Base-by-base conservation (phyloP, 1,140 invertebrate genomes). In the Drosophila lacertosa region DNA sequence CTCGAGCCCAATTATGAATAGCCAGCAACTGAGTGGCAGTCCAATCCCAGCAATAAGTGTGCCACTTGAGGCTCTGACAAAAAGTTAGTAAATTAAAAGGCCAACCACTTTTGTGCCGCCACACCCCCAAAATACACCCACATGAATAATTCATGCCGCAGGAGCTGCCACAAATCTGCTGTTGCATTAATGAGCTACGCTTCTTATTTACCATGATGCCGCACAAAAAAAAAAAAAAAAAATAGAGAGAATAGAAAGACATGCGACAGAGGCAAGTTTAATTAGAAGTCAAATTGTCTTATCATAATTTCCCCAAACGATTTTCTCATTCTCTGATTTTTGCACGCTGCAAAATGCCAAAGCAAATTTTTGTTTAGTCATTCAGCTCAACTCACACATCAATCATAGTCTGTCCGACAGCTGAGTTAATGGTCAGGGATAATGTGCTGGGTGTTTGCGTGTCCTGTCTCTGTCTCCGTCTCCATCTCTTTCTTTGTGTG, bases 201-300 rank as follows among this genome's bases (percentile, higher is more conserved):
- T 86, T 81, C 81, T 86, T 86, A 86, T 86, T 86, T 86, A 88
- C 73, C 77, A 86, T 86, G 81, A 86, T 86, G 65, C 65, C 62
- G 81, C 81, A 88, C 9, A 82, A 82, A 83, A 74, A 33, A 44
- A 63, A 51, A 15, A 18, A 13, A 42, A 26, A 29, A 11, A 13
- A 47, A 66, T 9, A 35, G 44, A 62, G 35, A 50, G 54, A 60
- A 29, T 62, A 18, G 60, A 57, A 42, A 50, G 10, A 44, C 53
- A 54, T 40, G 44, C 44, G 42, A 44, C 2, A 7, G 22, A 76
- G 80, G 58, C 57, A 81, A 63, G 54, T 86, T 86, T 86, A 86
- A 86, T 86, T 86, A 86, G 82, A 81, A 32, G 76, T 26, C 45
- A 84, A 86, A 86, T 86, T 86, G 81, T 86, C 82, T 86, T 86